Percentiles rank a stretch among this genome's conserved stretches.
These are phyloP conservation scores for Intellagama lesueurii DNA, from an alignment of 2,797 vertebrate species.

Conservation along the genomic window DNA sequence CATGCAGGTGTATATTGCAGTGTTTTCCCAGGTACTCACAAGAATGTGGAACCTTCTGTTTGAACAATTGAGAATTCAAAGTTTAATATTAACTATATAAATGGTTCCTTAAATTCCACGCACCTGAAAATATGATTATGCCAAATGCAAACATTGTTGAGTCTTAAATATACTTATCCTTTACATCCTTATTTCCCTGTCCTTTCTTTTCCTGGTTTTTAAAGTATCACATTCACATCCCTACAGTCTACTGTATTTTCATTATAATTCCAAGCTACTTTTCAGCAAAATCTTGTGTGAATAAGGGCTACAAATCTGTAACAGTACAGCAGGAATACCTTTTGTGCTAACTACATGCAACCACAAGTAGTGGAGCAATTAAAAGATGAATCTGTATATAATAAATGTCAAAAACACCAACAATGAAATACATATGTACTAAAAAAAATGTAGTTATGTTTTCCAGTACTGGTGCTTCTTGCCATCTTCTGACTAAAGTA, in stretches of 20 bases:
- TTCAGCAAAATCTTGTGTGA: not conserved
- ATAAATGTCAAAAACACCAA: not conserved
- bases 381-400: not conserved
- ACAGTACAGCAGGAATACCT: not conserved
- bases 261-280: not conserved
- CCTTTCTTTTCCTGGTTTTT: not conserved
- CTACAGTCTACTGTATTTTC: not conserved
- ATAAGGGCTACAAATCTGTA: not conserved
- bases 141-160: not conserved
- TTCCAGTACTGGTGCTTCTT: not conserved
- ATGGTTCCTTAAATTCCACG: not conserved
- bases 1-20: slow-evolving; percentile 71
- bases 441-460: not conserved
- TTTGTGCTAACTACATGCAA: not conserved
- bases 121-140: not conserved
- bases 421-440: not conserved
- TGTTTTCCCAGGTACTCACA: slow-evolving; percentile 33
- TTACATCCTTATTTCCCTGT: too few species aligned
- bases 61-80: not conserved
- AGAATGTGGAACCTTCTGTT: slow-evolving; percentile 19
- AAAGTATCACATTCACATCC: not conserved
- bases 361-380: not conserved
- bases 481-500: not conserved
- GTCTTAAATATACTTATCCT: not conserved
- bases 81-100: slow-evolving; percentile 1